Evolutionary conservation across 2,888 invertebrate genomes (phyloP), one percentile per base, ranked within the genome.

Genomic region (Heliconius cydno): DNA sequence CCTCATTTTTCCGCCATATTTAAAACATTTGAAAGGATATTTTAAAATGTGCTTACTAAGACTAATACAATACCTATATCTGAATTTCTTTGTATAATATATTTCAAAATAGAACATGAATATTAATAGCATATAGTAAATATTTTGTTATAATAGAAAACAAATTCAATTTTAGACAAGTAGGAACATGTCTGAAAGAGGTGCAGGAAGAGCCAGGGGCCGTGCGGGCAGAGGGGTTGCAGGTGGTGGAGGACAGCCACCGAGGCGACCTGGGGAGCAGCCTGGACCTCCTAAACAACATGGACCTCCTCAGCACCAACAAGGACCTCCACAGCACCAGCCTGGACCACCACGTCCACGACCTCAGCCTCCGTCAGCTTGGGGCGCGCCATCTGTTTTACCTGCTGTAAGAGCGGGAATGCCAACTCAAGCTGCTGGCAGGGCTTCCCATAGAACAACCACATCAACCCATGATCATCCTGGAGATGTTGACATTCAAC

Each of bases 401-500:
- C 91, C 92, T 2, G 90, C 92, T 0, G 90, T 92, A 1, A 86
- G 93, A 13, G 92, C 93, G 1, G 92, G 92, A 1, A 89, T 88
- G 3, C 92, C 93, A 0, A 82, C 90, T 0, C 90, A 90, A 0
- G 80, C 90, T 0, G 90, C 86, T 2, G 94, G 94, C 4, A 87
- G 94, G 2, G 95, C 94, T 0, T 90, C 90, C 0, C 91, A 92
- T 72, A 87, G 94, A 2, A 83, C 87, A 2, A 89, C 91, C 0
- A 86, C 92, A 0, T 85, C 92, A 0, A 88, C 90, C 0, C 92
- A 90, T 63, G 92, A 92, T 13, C 94, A 94, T 82, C 92, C 94
- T 4, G 94, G 94, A 2, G 93, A 94, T 85, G 87, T 92, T 0
- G 91, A 93, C 72, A 88, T 94, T 2, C 93, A 95, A 77, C 89